These are phyloP conservation scores for Jacana jacana DNA, from an alignment of 2,113 vertebrate genomes.

Conservation along the genomic window DNA sequence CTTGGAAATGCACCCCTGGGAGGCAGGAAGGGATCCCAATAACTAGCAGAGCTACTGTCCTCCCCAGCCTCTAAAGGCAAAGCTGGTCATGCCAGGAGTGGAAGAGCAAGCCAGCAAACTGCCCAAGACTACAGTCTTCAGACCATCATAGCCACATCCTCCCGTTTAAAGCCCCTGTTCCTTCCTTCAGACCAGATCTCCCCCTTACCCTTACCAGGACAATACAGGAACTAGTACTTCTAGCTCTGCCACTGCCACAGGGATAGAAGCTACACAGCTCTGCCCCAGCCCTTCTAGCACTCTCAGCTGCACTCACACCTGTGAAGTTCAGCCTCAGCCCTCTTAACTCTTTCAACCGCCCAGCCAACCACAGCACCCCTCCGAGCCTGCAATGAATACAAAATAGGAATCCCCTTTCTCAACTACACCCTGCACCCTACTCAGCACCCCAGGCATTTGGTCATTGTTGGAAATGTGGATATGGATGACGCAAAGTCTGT, in stretches of 20 bases:
- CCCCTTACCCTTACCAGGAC: neutral
- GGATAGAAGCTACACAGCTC: fast-evolving
- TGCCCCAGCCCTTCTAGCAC: neutral
- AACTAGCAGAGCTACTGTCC: neutral
- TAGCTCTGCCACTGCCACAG: neutral
- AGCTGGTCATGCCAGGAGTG: fast-evolving
- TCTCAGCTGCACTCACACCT: neutral
- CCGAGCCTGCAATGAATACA: neutral
- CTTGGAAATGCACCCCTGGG: too few relatives aligned
- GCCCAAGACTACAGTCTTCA: neutral
- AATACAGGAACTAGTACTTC: neutral
- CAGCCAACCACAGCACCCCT: neutral
- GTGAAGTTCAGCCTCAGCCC: neutral
- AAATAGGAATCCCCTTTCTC: neutral
- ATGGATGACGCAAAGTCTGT: neutral
- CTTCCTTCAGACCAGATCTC: neutral
- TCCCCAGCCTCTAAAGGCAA: neutral
- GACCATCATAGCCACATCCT: neutral
- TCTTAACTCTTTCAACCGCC: neutral
- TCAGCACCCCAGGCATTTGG: neutral
- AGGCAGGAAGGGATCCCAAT: neutral
- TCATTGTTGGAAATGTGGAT: neutral
- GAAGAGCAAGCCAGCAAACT: neutral
- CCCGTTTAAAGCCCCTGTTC: neutral
- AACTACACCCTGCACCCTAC: neutral